A percentile compares a stretch with the other conserved stretches of the same genome.
These are phyloP conservation scores for Cherax destructor DNA, from an alignment of 1,140 invertebrate genomes.

Conservation along the genomic window DNA sequence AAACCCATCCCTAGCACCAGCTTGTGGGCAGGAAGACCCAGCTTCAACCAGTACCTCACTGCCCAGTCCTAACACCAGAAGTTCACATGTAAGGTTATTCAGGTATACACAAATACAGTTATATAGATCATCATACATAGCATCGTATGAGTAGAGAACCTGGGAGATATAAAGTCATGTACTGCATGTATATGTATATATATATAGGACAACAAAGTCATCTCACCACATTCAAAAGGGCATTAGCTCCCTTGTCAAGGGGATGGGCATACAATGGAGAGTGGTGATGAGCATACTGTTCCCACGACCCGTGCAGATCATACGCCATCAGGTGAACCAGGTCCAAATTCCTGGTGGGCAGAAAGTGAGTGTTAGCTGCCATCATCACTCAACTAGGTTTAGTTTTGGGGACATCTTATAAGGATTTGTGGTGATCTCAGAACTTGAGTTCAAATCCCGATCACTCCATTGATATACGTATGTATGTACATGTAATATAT, in stretches of 20 bases:
- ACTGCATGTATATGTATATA: no score
- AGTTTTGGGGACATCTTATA: not conserved
- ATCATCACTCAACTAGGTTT: no score
- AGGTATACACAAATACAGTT: no score
- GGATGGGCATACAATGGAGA: slow-evolving; percentile 78
- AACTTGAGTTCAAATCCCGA: no score
- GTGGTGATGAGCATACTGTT: slow-evolving; percentile 79
- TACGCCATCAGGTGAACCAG: slow-evolving; percentile 84
- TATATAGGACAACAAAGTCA: not conserved
- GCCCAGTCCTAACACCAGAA: slow-evolving; percentile 76
- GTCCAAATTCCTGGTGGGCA: slow-evolving; percentile 80
- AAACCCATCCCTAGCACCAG: slow-evolving; percentile 82
- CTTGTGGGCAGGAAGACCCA: slow-evolving; percentile 79
- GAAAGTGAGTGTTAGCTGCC: not conserved
- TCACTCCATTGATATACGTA: no score
- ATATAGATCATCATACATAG: no score
- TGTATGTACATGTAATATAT: not conserved
- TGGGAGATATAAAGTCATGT: no score
- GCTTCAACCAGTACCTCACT: slow-evolving; percentile 77
- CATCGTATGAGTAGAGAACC: no score
- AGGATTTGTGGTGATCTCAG: not conserved
- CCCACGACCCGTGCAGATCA: slow-evolving; percentile 80
- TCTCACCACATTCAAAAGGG: slow-evolving; percentile 78
- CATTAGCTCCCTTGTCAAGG: slow-evolving; percentile 75
- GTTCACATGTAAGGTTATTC: no score